Evolutionary conservation across 2,113 vertebrate genomes (phyloP).

Genomic region (Megaptera novaeangliae): DNA sequence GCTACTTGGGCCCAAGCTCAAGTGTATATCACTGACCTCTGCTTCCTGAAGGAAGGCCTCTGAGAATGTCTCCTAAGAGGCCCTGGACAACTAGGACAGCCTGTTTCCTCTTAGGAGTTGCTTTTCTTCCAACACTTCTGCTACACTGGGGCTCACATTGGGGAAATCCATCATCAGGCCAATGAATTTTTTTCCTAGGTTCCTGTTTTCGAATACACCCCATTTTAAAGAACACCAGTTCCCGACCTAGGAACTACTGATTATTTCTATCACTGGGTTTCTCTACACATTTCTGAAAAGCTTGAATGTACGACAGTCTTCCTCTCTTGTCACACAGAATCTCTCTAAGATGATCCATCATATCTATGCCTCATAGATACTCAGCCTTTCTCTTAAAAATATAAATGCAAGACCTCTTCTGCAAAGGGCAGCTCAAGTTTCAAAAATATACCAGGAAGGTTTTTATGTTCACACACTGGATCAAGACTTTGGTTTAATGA

Average conservation of each 20-base stretch:
- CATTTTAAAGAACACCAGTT: neutral
- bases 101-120: neutral
- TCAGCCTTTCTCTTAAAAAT: neutral
- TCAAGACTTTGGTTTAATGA: neutral
- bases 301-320: neutral
- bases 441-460: neutral
- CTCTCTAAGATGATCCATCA: conserved; percentile 15
- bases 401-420: conserved; percentile 4
- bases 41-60: neutral
- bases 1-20: neutral
- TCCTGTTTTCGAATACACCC: neutral
- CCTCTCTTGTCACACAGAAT: conserved; percentile 33
- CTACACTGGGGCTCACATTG: neutral
- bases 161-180: neutral
- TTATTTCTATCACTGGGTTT: neutral
- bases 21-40: neutral
- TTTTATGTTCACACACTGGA: neutral
- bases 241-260: neutral
- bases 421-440: conserved; percentile 28
- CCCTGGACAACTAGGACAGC: neutral
- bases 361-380: neutral
- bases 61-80: neutral
- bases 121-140: neutral
- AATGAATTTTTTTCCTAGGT: neutral
- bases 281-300: neutral